Percentiles rank a stretch among this genome's conserved stretches.
Conservation (phyloP, 2,888 invertebrate species). For the Ariolimax columbianus region DNA sequence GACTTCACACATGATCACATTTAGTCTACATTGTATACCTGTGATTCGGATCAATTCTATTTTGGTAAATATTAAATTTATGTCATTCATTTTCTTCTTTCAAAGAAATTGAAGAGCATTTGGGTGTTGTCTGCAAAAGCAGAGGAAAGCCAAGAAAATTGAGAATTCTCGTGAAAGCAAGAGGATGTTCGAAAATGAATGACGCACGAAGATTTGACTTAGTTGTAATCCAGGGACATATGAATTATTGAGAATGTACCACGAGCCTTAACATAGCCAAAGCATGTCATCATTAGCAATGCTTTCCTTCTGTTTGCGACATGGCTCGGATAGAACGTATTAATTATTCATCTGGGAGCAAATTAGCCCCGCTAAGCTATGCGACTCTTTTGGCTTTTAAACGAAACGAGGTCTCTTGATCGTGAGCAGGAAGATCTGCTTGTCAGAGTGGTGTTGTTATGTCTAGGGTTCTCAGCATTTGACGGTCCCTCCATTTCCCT, state of each 20-base stretch:
- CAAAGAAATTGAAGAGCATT: no score
- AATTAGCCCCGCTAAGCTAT: neutral
- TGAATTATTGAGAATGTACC: conserved; percentile 11
- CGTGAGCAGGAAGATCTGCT: no score
- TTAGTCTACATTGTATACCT: no score
- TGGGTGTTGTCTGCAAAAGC: no score
- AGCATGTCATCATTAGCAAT: neutral
- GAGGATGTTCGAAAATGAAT: neutral
- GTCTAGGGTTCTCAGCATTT: no score
- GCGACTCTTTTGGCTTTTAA: neutral
- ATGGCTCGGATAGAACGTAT: neutral
- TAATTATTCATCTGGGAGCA: conserved; percentile 9
- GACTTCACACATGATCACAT: no score
- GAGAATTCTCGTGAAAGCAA: neutral
- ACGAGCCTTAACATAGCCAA: neutral
- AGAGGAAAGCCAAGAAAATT: no score
- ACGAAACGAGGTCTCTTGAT: neutral
- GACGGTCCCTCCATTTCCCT: no score
- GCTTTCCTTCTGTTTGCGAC: neutral
- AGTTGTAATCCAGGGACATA: neutral
- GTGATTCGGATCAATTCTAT: no score
- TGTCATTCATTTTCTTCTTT: no score
- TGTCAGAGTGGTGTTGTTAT: no score
- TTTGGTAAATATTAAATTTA: no score
- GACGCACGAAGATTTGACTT: neutral